Base-by-base conservation (phyloP, 2,113 vertebrate genomes). In the Sprattus sprattus region DNA sequence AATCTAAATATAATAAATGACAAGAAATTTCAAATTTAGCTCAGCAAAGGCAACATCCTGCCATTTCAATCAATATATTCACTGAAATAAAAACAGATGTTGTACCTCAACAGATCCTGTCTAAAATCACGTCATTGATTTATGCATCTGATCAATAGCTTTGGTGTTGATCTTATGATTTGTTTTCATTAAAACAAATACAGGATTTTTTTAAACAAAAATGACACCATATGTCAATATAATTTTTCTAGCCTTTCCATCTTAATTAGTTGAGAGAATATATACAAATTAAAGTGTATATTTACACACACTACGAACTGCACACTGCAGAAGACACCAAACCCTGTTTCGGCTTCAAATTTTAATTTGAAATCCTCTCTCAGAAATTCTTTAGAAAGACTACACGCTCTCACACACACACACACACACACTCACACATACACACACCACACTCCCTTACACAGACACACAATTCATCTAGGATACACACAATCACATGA, bases 61-160 rank as follows among this genome's bases (percentile, higher is more conserved):
- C 90, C 32, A 50, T 89, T 93, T 88, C 92, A 93, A 92, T 91
- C 91, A 89, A 91, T 91, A 54, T 20, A 83, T 81, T 82, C 8
- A 25, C 50, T 85, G 91, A 92, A 88, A 92, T 91, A 91, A 89
- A 92, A 91, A 91, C 88, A 85, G 71, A 85, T 84, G 49, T 52
- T 78, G 89, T 89, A 92, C 87, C 88, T 86, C 28, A 78, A 86
- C 88, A 91, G 81, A 88, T 85, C 89, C 47, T 8, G 89, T 92
- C 90, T 89, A 89, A 86, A 90, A 92, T 91, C 90, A 85, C 83
- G 88, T 71, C 81, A 91, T 88, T 88, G 92, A 94, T 92, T 89
- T 84, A 50, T 85, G 45, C 10, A 82, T 85, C 67, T 44, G 85
- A 93, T 93, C 92, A 91, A 92, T 93, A 92, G 89, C 85, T 87